phyloP scores from a whole-genome alignment of 2,797 vertebrate genomes.

The Paguma larvata region DNA sequence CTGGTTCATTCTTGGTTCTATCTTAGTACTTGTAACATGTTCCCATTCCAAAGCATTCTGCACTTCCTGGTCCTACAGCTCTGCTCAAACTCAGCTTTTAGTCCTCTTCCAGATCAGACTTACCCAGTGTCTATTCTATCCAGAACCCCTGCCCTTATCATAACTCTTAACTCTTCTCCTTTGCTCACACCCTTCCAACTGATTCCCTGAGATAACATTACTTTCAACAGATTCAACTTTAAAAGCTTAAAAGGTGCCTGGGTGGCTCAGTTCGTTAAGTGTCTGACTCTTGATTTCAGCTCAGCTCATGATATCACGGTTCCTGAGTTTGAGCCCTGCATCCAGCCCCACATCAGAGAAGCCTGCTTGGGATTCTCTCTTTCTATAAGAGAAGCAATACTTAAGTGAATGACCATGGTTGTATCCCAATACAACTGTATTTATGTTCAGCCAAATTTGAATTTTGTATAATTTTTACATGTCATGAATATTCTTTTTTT shows the following conservation, averaged over 20 bases:
- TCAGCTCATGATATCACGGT: no score
- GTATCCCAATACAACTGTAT: background rate
- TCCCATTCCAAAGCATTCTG: background rate
- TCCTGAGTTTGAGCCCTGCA: no score
- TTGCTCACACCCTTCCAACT: background rate
- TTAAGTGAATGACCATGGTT: background rate
- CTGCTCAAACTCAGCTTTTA: background rate
- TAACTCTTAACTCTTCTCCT: background rate
- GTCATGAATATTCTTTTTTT: background rate
- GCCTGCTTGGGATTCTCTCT: no score
- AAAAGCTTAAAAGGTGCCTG: background rate
- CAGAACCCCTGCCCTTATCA: background rate
- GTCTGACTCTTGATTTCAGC: no score
- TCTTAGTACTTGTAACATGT: background rate
- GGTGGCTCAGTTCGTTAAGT: no score
- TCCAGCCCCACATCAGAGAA: no score
- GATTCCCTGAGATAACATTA: background rate
- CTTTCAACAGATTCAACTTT: background rate
- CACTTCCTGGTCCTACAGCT: background rate
- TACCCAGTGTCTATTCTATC: background rate
- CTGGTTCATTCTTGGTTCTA: background rate
- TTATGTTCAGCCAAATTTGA: background rate
- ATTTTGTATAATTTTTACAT: background rate
- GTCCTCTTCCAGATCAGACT: background rate
- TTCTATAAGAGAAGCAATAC: background rate